Conservation (phyloP, 1,140 invertebrate species). For the Microvelia longipes region DNA sequence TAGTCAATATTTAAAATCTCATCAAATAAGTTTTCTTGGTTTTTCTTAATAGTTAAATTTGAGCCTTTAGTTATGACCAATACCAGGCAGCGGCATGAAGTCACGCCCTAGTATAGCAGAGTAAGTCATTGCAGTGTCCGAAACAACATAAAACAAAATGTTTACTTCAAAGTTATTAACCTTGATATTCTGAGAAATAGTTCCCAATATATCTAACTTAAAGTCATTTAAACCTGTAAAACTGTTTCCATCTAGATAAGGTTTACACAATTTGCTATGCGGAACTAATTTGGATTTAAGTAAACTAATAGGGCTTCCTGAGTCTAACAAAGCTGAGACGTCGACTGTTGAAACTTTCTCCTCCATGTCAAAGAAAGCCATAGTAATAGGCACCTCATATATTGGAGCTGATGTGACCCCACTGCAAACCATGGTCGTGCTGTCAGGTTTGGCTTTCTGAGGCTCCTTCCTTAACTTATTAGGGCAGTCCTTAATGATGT, state of each 20-base stretch:
- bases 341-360: not conserved
- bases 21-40: too few relatives aligned
- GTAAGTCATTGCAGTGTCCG: not conserved
- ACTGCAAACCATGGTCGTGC: too few relatives aligned
- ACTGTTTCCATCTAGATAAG: not conserved
- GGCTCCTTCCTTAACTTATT: too few relatives aligned
- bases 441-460: too few relatives aligned
- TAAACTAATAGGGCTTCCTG: not conserved
- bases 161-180: not conserved
- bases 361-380: not conserved
- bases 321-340: not conserved
- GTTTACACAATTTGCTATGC: not conserved
- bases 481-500: too few relatives aligned
- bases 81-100: not conserved
- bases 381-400: not conserved
- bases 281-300: not conserved
- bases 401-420: not conserved
- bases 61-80: too few relatives aligned
- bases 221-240: not conserved
- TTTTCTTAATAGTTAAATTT: too few relatives aligned
- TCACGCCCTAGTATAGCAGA: not conserved
- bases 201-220: not conserved
- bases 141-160: not conserved
- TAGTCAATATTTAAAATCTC: not conserved
- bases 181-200: not conserved